These are phyloP conservation scores for Stegostoma tigrinum DNA, from an alignment of 2,113 vertebrate genomes.

Conservation along the genomic window DNA sequence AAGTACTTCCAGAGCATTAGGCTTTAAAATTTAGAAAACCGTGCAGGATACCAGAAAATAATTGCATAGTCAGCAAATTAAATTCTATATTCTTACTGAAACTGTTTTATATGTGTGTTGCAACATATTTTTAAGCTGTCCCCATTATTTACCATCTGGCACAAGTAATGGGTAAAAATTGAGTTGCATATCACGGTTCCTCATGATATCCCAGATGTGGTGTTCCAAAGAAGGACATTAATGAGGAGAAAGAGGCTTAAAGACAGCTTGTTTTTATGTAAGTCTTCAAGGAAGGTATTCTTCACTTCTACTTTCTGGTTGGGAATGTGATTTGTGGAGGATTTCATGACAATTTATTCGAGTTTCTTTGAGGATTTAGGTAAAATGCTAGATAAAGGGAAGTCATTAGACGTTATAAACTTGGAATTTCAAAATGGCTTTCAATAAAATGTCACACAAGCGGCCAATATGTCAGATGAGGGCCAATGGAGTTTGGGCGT, in stretches of 20 bases:
- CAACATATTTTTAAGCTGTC: background rate
- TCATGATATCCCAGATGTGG: background rate
- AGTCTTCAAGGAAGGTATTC: background rate
- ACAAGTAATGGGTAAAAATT: background rate
- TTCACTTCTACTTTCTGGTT: background rate
- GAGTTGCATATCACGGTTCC: background rate
- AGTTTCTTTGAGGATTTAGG: background rate
- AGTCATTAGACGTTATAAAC: background rate
- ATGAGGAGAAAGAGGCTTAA: background rate
- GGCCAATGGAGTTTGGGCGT: background rate
- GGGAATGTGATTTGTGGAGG: background rate
- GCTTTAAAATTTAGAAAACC: background rate
- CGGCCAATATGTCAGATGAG: background rate
- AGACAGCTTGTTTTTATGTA: background rate
- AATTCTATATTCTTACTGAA: background rate
- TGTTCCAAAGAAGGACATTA: background rate
- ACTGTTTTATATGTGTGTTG: background rate
- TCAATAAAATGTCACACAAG: background rate
- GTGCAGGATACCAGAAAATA: background rate
- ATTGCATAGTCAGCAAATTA: background rate
- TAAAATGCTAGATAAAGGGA: background rate
- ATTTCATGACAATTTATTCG: background rate
- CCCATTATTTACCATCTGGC: background rate
- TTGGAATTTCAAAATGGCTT: background rate
- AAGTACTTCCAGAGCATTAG: background rate